Conservation (phyloP, 1,140 invertebrate genomes). For the Camponotus pennsylvanicus region DNA sequence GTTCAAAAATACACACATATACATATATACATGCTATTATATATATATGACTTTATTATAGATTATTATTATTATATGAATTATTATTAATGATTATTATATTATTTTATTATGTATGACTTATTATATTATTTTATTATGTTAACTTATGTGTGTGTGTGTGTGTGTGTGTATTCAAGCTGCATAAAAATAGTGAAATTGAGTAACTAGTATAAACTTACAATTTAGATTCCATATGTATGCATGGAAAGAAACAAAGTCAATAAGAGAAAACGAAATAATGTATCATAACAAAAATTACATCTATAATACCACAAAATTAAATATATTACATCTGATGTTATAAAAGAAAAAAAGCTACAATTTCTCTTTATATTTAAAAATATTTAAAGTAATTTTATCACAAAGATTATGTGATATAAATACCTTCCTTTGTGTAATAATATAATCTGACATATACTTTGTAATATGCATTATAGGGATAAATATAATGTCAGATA, state of each 20-base stretch:
- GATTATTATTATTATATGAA: not conserved
- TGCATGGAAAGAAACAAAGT: constrained; percentile 48
- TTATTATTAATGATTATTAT: too few relatives aligned
- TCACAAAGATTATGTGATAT: not conserved
- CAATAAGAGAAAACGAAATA: constrained; percentile 51
- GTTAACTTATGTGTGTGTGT: not conserved
- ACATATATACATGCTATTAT: too few relatives aligned
- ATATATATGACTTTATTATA: not conserved
- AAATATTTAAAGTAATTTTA: not conserved
- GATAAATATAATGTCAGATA: constrained; percentile 25
- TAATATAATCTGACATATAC: constrained; percentile 7
- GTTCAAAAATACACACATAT: too few relatives aligned
- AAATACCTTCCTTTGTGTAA: not conserved
- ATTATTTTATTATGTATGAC: too few relatives aligned
- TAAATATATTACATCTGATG: not conserved
- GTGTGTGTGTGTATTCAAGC: not conserved
- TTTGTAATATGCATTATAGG: not conserved
- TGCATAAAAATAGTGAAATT: not conserved
- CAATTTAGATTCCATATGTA: constrained; percentile 62
- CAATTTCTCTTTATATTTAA: not conserved
- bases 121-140: not conserved
- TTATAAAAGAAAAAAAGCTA: constrained; percentile 17
- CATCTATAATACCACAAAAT: not conserved
- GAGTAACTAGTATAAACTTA: constrained; percentile 54
- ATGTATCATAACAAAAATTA: constrained; percentile 50